Percentiles rank a stretch among this genome's conserved stretches.
These are phyloP conservation scores for Bubo bubo DNA, from an alignment of 2,113 vertebrate species.

Conservation along the genomic window DNA sequence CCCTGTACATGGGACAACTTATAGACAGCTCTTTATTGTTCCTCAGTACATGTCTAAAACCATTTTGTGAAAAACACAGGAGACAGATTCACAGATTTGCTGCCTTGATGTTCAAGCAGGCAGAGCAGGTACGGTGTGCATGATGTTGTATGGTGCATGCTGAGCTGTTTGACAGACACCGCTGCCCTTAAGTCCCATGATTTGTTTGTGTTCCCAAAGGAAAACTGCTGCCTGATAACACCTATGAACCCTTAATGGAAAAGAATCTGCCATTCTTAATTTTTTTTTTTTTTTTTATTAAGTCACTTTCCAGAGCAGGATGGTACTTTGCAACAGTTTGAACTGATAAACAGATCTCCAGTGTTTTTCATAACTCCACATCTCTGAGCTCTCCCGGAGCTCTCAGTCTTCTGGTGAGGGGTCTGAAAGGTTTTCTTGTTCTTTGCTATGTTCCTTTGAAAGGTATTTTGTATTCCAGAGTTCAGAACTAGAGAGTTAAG, in stretches of 20 bases:
- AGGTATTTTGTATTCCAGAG: not conserved
- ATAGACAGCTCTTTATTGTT: not conserved
- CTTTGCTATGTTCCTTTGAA: not conserved
- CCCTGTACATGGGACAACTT: not conserved
- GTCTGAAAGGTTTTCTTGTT: not conserved
- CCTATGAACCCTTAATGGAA: not conserved
- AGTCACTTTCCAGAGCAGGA: not conserved
- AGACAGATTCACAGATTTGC: not conserved
- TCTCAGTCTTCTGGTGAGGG: not conserved
- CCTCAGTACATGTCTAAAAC: not conserved
- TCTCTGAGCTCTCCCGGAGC: not conserved
- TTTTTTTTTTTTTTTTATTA: not conserved
- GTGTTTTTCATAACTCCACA: fast-evolving
- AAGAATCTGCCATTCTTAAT: not conserved
- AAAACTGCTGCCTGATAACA: not conserved
- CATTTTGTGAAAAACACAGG: not conserved
- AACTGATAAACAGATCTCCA: not conserved
- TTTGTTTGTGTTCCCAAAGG: not conserved
- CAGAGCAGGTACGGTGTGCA: not conserved
- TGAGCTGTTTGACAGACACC: not conserved
- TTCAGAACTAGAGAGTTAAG: not conserved
- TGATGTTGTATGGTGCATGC: fast-evolving
- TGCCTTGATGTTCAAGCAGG: not conserved
- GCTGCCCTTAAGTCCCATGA: not conserved
- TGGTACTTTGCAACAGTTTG: not conserved